These are phyloP conservation scores for Lumbricus terrestris DNA, from an alignment of 2,888 invertebrate species.

Conservation along the genomic window DNA sequence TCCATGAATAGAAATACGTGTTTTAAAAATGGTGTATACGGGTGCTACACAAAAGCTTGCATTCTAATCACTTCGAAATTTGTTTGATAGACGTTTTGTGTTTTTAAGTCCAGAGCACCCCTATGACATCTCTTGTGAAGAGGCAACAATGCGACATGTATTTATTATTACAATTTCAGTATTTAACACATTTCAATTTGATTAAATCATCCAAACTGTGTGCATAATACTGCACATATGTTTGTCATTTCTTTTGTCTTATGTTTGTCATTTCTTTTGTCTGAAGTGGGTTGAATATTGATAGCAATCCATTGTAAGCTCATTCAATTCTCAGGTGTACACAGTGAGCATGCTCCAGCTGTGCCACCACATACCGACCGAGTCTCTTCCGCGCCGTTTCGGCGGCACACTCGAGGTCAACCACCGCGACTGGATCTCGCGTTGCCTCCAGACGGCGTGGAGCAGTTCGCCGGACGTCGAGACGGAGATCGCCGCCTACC, in stretches of 20 bases:
- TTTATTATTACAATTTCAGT: too few species aligned
- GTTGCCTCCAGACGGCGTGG: slow-evolving; percentile 48
- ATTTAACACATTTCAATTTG: too few species aligned
- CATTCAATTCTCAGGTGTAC: slow-evolving; percentile 66
- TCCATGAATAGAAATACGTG: not conserved
- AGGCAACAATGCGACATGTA: too few species aligned
- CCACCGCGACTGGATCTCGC: slow-evolving; percentile 83
- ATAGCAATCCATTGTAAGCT: not conserved
- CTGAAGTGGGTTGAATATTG: not conserved
- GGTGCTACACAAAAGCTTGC: not conserved
- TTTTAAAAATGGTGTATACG: not conserved
- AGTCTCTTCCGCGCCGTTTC: slow-evolving; percentile 82
- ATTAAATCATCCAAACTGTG: not conserved
- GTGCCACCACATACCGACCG: slow-evolving; percentile 82
- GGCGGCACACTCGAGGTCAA: slow-evolving; percentile 82
- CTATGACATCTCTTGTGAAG: too few species aligned
- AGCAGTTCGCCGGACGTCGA: slow-evolving; percentile 27
- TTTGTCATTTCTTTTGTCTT: not conserved
- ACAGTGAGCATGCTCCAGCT: slow-evolving; percentile 89
- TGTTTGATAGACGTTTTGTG: too few species aligned
- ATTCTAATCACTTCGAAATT: too few species aligned
- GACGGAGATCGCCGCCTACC: slow-evolving; percentile 36
- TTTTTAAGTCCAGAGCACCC: too few species aligned
- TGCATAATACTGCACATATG: not conserved
- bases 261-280: not conserved